These are phyloP conservation scores for Channa striata DNA, from an alignment of 2,797 vertebrate species.

Conservation along the genomic window DNA sequence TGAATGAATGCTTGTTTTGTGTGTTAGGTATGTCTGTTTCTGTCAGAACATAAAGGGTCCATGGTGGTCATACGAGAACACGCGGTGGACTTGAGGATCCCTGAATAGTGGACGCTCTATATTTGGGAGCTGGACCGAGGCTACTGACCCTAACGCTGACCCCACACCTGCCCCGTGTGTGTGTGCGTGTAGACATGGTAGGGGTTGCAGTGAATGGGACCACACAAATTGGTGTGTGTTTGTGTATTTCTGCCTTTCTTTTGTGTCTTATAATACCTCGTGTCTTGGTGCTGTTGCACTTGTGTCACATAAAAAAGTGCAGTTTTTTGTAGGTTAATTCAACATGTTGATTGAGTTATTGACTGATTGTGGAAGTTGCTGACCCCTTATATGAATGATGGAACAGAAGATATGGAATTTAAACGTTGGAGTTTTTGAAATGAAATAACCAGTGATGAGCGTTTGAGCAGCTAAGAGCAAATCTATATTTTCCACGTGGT, in stretches of 20 bases:
- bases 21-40: slow-evolving; percentile 60
- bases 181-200: slow-evolving; percentile 36
- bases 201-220: slow-evolving; percentile 2
- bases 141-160: slow-evolving; percentile 76
- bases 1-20: slow-evolving; percentile 69
- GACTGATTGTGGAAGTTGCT: no score
- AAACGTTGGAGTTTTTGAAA: no score
- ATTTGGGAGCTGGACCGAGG: slow-evolving; percentile 83
- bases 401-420: no score
- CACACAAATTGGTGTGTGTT: slow-evolving; percentile 18
- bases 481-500: no score
- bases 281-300: not conserved
- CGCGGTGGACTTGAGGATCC: slow-evolving; percentile 63
- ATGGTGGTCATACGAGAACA: slow-evolving; percentile 72
- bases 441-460: no score
- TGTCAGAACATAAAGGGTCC: slow-evolving; percentile 62
- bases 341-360: no score
- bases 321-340: no score
- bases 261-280: not conserved
- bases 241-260: not conserved
- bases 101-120: slow-evolving; percentile 78
- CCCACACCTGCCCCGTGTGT: slow-evolving; percentile 77
- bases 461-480: no score
- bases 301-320: no score
- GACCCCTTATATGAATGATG: no score